These are phyloP conservation scores for Lepus americanus DNA, from an alignment of 2,113 vertebrate species.

Conservation along the genomic window DNA sequence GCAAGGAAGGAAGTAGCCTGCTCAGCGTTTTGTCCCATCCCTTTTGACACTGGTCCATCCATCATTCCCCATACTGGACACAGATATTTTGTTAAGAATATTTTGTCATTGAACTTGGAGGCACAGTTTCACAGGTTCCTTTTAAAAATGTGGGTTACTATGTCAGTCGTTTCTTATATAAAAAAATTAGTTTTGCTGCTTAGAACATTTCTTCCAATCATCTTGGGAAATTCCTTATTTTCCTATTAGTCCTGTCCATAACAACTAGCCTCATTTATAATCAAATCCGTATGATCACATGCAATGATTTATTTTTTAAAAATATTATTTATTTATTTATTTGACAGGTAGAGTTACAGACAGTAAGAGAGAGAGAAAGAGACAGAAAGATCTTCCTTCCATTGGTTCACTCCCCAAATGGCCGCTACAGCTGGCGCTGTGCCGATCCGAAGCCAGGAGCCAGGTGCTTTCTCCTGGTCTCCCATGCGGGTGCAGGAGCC, in stretches of 20 bases:
- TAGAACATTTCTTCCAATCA: not conserved
- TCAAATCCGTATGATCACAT: not conserved
- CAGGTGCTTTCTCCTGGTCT: no score
- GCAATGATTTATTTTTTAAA: not conserved
- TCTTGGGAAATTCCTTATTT: not conserved
- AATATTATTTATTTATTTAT: no score
- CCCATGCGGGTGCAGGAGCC: no score
- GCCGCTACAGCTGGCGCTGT: no score
- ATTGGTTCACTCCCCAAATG: no score
- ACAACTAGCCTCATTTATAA: not conserved
- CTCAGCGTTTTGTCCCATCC: not conserved
- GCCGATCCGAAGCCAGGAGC: no score
- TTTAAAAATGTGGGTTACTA: not conserved
- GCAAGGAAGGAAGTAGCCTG: not conserved
- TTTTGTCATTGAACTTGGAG: not conserved
- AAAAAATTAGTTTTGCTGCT: not conserved
- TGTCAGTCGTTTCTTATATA: not conserved
- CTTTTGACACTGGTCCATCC: not conserved
- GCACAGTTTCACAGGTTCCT: not conserved
- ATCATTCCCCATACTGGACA: not conserved
- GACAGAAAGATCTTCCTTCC: no score
- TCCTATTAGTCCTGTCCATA: not conserved
- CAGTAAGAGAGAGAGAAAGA: no score
- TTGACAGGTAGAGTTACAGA: no score
- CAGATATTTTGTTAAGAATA: not conserved